Evolutionary conservation across 2,797 vertebrate genomes (phyloP).

Genomic region (Lacerta agilis): DNA sequence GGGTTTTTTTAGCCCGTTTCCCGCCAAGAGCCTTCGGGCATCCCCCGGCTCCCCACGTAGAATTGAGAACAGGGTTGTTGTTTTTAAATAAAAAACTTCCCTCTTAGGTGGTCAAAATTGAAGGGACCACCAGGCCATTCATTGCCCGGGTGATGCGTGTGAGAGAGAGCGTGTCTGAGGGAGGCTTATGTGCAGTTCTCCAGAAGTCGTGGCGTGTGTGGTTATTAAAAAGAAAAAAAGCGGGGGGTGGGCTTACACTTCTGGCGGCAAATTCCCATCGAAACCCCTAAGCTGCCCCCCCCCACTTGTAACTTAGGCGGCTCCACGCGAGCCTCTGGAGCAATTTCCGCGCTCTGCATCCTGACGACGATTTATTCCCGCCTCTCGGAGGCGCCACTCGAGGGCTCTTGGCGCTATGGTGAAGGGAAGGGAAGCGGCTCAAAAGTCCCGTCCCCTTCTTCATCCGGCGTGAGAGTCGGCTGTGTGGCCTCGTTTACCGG

Average conservation of each 20-base stretch:
- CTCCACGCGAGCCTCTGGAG: not conserved
- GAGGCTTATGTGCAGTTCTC: too few relatives aligned
- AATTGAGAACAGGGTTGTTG: too few relatives aligned
- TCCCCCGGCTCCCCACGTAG: too few relatives aligned
- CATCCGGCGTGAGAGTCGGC: not conserved
- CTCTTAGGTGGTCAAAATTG: not conserved
- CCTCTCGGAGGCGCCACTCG: not conserved
- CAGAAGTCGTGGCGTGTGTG: too few relatives aligned
- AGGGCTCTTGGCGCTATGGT: not conserved
- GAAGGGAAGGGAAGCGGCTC: not conserved
- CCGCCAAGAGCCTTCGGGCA: too few relatives aligned
- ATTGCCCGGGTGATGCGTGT: not conserved
- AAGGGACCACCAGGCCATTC: not conserved
- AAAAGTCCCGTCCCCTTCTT: conserved; percentile 19
- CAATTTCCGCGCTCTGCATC: not conserved
- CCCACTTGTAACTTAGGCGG: not conserved
- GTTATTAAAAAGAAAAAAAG: too few relatives aligned
- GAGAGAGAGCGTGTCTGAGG: too few relatives aligned
- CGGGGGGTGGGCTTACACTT: not conserved
- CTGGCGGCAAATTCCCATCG: not conserved
- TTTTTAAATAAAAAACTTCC: too few relatives aligned
- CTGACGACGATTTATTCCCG: not conserved
- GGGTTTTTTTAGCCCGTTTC: not conserved
- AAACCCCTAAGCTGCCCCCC: not conserved
- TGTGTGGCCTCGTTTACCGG: not conserved